Conservation (phyloP, 2,797 vertebrate genomes). For the Euphonia xanthogaster region DNA sequence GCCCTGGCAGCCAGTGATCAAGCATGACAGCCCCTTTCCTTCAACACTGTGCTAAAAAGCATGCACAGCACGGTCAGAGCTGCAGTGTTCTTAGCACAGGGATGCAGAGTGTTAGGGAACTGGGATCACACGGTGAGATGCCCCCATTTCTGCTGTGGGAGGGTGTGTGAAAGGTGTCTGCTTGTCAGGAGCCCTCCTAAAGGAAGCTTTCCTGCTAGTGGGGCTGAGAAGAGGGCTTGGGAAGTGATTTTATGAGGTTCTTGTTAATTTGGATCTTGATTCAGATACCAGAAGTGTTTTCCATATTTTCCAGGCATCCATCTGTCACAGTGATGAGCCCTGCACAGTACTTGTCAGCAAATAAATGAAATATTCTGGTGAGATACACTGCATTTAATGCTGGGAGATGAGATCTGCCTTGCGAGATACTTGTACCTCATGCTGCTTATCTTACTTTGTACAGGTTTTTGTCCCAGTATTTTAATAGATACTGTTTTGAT, state of each 20-base stretch:
- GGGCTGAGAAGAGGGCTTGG: background rate
- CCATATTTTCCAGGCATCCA: conserved; percentile 56
- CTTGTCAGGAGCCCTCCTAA: background rate
- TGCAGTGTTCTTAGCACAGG: background rate
- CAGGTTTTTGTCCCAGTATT: conserved; percentile 13
- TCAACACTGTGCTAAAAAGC: background rate
- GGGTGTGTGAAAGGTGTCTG: background rate
- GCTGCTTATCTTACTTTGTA: conserved; percentile 2
- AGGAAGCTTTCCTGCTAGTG: background rate
- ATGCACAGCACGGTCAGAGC: background rate
- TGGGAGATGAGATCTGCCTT: conserved; percentile 36
- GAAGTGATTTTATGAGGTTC: conserved; percentile 9
- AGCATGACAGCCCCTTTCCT: background rate
- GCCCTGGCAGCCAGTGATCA: background rate
- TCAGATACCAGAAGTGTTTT: conserved; percentile 62
- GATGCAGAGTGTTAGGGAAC: background rate
- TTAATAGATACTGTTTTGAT: background rate
- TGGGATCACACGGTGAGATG: background rate
- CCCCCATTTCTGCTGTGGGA: background rate
- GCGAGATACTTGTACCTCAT: background rate
- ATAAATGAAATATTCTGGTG: conserved; percentile 56
- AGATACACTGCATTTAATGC: conserved; percentile 9
- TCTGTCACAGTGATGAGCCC: conserved; percentile 49
- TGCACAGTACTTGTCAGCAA: conserved; percentile 61
- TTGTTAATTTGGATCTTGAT: conserved; percentile 60